A percentile compares a stretch with the other conserved stretches of the same genome.
Conservation (phyloP, 2,113 vertebrate species). For the Neodon shergylaensis region DNA sequence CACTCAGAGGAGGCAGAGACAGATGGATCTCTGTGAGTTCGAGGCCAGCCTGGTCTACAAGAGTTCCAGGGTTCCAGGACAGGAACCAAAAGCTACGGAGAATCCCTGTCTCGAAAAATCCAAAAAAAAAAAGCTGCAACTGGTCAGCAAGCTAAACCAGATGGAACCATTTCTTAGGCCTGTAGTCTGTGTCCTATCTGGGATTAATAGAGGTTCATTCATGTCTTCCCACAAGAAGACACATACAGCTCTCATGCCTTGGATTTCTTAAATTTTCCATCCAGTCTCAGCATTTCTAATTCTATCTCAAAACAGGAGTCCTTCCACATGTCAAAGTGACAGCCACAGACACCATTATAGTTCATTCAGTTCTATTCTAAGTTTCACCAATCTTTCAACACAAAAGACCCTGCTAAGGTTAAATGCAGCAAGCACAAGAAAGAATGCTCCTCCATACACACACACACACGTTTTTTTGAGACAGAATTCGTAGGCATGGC, state of each 20-base stretch:
- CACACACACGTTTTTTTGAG: not conserved
- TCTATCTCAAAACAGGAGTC: not conserved
- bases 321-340: not conserved
- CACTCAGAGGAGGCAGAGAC: too few species aligned
- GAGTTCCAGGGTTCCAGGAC: too few species aligned
- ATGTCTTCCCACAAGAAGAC: not conserved
- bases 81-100: too few species aligned
- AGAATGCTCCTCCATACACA: not conserved
- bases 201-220: not conserved
- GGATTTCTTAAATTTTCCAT: not conserved
- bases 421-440: slow-evolving; percentile 25
- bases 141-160: not conserved
- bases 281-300: not conserved
- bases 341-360: slow-evolving; percentile 33
- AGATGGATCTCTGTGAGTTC: too few species aligned
- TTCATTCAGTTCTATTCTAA: slow-evolving; percentile 1
- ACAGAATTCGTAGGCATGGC: not conserved
- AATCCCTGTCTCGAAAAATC: too few species aligned
- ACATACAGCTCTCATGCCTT: not conserved
- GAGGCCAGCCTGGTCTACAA: too few species aligned
- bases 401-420: slow-evolving; percentile 32
- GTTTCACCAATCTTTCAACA: slow-evolving; percentile 8
- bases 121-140: not conserved
- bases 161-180: not conserved
- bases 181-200: not conserved